Percentiles rank a stretch among this genome's conserved stretches.
Conservation (phyloP, 2,797 vertebrate species). For the Tragelaphus eurycerus region DNA sequence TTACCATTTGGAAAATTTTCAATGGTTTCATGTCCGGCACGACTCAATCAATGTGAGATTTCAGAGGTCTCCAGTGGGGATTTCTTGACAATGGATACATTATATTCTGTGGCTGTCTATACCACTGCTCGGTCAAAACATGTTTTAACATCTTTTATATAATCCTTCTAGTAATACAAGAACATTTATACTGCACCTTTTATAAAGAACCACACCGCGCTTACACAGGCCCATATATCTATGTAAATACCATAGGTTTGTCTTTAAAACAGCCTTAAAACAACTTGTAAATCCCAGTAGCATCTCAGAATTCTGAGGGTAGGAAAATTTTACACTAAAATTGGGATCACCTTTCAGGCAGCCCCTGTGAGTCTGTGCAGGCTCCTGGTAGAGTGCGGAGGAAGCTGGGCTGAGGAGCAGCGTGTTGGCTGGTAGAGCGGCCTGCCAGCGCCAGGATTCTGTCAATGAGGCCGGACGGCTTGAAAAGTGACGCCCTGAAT, state of each 20-base stretch:
- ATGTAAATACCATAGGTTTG: constrained; percentile 71
- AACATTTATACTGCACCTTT: constrained; percentile 76
- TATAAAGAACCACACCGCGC: constrained; percentile 73
- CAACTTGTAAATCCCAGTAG: constrained; percentile 73
- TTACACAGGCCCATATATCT: constrained; percentile 77
- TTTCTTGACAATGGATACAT: constrained; percentile 84
- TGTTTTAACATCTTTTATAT: constrained; percentile 84
- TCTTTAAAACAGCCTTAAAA: constrained; percentile 75
- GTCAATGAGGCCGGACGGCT: constrained; percentile 56
- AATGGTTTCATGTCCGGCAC: constrained; percentile 78
- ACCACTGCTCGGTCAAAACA: constrained; percentile 79
- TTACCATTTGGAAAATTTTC: constrained; percentile 85
- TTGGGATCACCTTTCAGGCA: constrained; percentile 45
- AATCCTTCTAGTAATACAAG: constrained; percentile 82
- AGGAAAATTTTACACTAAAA: constrained; percentile 57
- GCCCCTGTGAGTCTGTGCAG: neutral
- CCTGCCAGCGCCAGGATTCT: constrained; percentile 30
- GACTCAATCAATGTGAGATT: constrained; percentile 84
- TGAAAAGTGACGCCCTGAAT: constrained; percentile 70
- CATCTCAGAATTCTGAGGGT: constrained; percentile 69
- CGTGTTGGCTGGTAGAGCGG: constrained; percentile 43
- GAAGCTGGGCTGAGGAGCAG: neutral
- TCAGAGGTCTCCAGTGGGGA: constrained; percentile 78
- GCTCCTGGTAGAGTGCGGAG: constrained; percentile 23
- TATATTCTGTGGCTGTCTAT: constrained; percentile 81